Conservation (phyloP, 2,113 vertebrate genomes). For the Lasiurus borealis region DNA sequence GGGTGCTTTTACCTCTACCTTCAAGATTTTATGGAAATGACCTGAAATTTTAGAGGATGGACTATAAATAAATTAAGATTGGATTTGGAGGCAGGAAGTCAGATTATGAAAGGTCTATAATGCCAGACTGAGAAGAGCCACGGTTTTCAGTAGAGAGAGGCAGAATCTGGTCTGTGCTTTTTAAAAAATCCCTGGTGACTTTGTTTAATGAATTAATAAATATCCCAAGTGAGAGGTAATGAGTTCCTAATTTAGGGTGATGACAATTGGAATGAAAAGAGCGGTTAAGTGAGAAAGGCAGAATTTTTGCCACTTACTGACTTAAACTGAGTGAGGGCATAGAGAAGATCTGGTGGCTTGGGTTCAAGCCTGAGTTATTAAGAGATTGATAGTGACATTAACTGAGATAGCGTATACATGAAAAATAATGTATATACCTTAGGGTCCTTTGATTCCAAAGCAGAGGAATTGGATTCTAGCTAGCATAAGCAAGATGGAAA, state of each 20-base stretch:
- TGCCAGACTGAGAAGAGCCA: background rate
- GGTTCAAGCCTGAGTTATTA: background rate
- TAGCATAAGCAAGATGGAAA: background rate
- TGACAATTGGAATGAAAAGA: background rate
- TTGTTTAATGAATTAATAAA: background rate
- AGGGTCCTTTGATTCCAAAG: slow-evolving; percentile 9
- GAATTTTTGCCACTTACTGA: background rate
- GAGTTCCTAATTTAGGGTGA: background rate
- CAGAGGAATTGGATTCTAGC: background rate
- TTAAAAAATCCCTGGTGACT: background rate
- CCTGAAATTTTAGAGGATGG: background rate
- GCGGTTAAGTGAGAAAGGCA: background rate
- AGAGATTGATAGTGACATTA: background rate
- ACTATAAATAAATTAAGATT: background rate
- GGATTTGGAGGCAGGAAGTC: background rate
- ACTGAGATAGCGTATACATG: background rate
- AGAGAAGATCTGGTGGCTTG: background rate
- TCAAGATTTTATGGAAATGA: background rate
- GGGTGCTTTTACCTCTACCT: background rate
- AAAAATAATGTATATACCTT: background rate
- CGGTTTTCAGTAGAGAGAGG: background rate
- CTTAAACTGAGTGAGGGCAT: background rate
- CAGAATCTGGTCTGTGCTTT: background rate
- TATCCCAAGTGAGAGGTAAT: background rate
- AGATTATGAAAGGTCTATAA: background rate